A percentile compares a stretch with the other conserved stretches of the same genome.
These are phyloP conservation scores for Poecile montanus DNA, from an alignment of 2,797 vertebrate genomes.

Conservation along the genomic window DNA sequence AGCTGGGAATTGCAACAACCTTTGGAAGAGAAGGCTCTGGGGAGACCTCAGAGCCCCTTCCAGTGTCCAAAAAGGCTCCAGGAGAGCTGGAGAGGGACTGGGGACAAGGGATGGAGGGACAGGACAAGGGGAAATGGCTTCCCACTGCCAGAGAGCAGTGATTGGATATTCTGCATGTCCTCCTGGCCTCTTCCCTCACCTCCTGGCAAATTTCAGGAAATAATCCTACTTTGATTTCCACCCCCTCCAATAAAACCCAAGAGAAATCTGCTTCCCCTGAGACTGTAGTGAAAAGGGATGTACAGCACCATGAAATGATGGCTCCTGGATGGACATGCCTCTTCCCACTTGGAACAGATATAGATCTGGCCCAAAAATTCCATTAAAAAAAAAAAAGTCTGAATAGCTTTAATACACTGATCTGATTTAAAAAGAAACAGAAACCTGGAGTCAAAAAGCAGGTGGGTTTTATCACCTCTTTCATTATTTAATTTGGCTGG, in stretches of 20 bases:
- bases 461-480: slow-evolving; percentile 39
- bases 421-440: slow-evolving; percentile 36
- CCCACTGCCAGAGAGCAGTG: background rate
- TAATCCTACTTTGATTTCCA: background rate
- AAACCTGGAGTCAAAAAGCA: slow-evolving; percentile 7
- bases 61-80: rapidly evolving
- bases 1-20: background rate
- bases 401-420: background rate
- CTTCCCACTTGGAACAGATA: background rate
- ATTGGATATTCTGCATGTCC: background rate
- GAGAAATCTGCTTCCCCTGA: background rate
- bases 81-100: background rate
- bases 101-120: background rate
- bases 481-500: slow-evolving; percentile 49
- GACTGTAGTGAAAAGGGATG: background rate
- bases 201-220: background rate
- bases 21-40: rapidly evolving
- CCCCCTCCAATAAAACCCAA: background rate
- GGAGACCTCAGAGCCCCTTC: background rate
- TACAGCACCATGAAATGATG: background rate
- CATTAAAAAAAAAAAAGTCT: background rate
- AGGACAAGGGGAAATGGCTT: background rate
- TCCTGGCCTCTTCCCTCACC: background rate
- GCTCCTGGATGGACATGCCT: background rate
- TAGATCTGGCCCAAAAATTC: background rate